These are phyloP conservation scores for Crotalus horridus DNA, from an alignment of 2,113 vertebrate species.

Conservation along the genomic window DNA sequence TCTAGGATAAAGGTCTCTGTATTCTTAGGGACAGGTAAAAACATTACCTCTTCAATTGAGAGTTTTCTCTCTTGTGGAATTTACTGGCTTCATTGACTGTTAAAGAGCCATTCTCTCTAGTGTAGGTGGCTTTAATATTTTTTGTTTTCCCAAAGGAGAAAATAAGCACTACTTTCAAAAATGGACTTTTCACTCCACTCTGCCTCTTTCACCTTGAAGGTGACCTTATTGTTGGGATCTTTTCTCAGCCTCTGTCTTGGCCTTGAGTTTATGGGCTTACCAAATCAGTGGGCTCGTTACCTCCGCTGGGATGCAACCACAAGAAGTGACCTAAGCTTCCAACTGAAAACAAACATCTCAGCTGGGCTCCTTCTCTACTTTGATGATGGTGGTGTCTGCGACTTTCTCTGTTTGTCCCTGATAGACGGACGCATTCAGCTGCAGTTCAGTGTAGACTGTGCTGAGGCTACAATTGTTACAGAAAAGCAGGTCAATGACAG, in stretches of 20 bases:
- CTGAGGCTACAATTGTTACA: conserved; percentile 80
- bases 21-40: conserved; percentile 65
- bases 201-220: conserved; percentile 73
- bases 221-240: conserved; percentile 81
- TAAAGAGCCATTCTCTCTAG: conserved; percentile 18
- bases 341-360: conserved; percentile 89
- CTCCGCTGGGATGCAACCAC: conserved; percentile 95
- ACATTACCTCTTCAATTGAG: conserved; percentile 43
- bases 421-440: conserved; percentile 84
- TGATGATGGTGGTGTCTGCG: conserved; percentile 92
- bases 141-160: conserved; percentile 24
- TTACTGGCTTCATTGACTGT: conserved; percentile 40
- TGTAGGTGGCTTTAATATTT: conserved; percentile 23
- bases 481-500: conserved; percentile 86
- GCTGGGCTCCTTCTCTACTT: conserved; percentile 91
- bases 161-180: conserved; percentile 48
- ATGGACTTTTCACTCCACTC: conserved; percentile 77
- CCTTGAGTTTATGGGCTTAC: conserved; percentile 90
- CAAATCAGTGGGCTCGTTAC: conserved; percentile 95
- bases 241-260: conserved; percentile 80
- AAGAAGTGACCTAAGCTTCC: conserved; percentile 90
- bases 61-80: conserved; percentile 40
- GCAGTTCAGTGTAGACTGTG: conserved; percentile 90
- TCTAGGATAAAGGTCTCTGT: conserved; percentile 62
- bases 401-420: conserved; percentile 87